A percentile compares a stretch with the other conserved stretches of the same genome.
Conservation (phyloP, 1,140 invertebrate species). For the Carcinoscorpius rotundicauda region DNA sequence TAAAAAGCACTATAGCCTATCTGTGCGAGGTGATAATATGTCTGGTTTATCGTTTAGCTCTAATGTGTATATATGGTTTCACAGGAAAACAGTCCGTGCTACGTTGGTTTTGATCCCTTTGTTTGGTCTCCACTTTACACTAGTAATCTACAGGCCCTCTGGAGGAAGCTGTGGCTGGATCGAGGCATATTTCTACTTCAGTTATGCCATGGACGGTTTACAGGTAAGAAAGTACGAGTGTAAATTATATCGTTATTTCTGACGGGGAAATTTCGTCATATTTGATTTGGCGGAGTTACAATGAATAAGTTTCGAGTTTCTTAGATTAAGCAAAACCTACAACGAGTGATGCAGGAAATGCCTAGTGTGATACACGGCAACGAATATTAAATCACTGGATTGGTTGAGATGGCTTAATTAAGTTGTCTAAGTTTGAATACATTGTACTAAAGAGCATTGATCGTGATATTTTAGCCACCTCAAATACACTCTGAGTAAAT, state of each 20-base stretch:
- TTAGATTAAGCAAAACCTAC: too few species aligned
- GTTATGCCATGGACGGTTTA: constrained; percentile 35
- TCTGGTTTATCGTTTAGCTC: too few species aligned
- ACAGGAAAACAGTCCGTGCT: constrained; percentile 43
- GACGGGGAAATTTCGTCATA: neutral
- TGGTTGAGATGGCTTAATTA: too few species aligned
- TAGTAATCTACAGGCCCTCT: constrained; percentile 40
- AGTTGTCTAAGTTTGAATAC: too few species aligned
- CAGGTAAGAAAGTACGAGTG: constrained; percentile 25
- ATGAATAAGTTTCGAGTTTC: neutral
- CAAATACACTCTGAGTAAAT: too few species aligned
- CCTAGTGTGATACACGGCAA: too few species aligned
- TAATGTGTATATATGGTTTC: neutral
- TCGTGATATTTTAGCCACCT: too few species aligned
- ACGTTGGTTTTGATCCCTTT: constrained; percentile 44
- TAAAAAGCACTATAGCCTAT: too few species aligned
- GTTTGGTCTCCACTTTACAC: constrained; percentile 44
- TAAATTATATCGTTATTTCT: neutral
- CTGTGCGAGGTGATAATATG: too few species aligned
- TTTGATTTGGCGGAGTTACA: neutral
- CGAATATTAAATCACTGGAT: too few species aligned
- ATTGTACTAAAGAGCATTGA: too few species aligned
- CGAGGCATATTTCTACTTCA: constrained; percentile 32
- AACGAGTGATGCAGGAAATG: too few species aligned
- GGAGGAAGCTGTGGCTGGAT: constrained; percentile 28